Evolutionary conservation across 2,888 invertebrate genomes (phyloP).

Genomic region (Zaprionus lineosus): DNA sequence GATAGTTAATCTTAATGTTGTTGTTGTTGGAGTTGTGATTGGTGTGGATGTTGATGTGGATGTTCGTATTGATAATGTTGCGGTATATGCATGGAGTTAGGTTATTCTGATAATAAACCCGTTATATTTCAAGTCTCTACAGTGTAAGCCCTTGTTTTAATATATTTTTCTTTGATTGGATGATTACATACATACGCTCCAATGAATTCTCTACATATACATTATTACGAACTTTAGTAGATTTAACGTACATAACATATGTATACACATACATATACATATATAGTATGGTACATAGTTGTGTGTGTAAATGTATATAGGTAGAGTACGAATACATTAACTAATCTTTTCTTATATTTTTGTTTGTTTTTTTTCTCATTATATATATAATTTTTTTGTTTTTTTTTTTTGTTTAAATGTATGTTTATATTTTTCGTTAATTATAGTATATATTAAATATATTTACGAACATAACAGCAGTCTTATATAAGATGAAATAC

Average conservation of each 20-base stretch:
- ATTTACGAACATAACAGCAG: slow-evolving; percentile 83
- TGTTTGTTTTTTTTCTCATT: slow-evolving; percentile 23
- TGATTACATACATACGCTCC: slow-evolving; percentile 47
- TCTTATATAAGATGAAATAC: slow-evolving; percentile 83
- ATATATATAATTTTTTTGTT: slow-evolving; percentile 14
- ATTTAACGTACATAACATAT: slow-evolving; percentile 63
- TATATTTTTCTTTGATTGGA: slow-evolving; percentile 36
- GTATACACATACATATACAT: slow-evolving; percentile 25
- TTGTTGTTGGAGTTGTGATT: no score
- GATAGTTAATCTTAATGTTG: no score
- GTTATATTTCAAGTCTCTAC: slow-evolving; percentile 48
- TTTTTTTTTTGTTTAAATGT: slow-evolving; percentile 44
- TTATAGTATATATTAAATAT: slow-evolving; percentile 80
- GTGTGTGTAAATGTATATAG: slow-evolving; percentile 48
- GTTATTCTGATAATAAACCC: slow-evolving; percentile 45
- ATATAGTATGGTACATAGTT: slow-evolving; percentile 61
- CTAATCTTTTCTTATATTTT: slow-evolving; percentile 43
- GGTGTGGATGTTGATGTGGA: no score
- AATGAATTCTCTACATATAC: slow-evolving; percentile 67
- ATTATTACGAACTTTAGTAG: slow-evolving; percentile 65
- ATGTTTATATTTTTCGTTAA: slow-evolving; percentile 66
- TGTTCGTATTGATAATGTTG: no score
- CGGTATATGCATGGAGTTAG: slow-evolving; percentile 27
- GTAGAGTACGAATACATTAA: slow-evolving; percentile 67
- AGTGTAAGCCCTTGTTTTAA: slow-evolving; percentile 50